A percentile compares a stretch with the other conserved stretches of the same genome.
Conservation (phyloP, 2,113 vertebrate species). For the Plecotus auritus region DNA sequence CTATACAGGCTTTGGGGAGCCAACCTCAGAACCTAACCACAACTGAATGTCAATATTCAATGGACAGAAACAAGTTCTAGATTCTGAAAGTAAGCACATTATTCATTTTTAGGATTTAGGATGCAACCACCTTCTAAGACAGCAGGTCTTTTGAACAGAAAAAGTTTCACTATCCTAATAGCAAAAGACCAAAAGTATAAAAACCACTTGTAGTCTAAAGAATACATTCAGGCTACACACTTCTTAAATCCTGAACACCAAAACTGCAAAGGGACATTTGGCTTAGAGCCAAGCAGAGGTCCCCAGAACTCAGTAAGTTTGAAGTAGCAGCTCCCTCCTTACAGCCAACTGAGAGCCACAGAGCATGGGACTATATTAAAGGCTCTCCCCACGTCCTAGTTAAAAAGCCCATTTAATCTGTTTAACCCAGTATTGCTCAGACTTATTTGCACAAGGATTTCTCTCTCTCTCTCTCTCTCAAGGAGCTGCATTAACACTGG, state of each 20-base stretch:
- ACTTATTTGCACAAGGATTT: not conserved
- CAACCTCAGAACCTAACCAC: not conserved
- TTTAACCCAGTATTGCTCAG: not conserved
- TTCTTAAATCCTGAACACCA: not conserved
- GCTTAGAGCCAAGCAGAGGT: not conserved
- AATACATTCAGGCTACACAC: not conserved
- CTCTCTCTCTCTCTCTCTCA: not conserved
- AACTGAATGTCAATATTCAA: not conserved
- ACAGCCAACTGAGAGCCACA: not conserved
- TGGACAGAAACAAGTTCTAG: not conserved
- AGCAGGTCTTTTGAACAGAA: not conserved
- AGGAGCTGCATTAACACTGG: not conserved
- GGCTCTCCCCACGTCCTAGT: not conserved
- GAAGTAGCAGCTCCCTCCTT: not conserved
- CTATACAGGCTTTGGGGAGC: not conserved
- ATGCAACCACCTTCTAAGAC: not conserved
- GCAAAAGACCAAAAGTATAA: not conserved
- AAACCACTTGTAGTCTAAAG: not conserved
- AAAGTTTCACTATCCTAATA: not conserved
- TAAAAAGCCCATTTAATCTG: not conserved
- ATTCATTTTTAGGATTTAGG: not conserved
- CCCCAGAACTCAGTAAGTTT: not conserved
- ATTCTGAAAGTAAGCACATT: not conserved
- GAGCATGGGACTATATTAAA: not conserved
- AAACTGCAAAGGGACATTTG: not conserved